Percentiles rank a stretch among this genome's conserved stretches.
phyloP scores from a whole-genome alignment of 2,888 invertebrate species.

The Coecobrya sp. region DNA sequence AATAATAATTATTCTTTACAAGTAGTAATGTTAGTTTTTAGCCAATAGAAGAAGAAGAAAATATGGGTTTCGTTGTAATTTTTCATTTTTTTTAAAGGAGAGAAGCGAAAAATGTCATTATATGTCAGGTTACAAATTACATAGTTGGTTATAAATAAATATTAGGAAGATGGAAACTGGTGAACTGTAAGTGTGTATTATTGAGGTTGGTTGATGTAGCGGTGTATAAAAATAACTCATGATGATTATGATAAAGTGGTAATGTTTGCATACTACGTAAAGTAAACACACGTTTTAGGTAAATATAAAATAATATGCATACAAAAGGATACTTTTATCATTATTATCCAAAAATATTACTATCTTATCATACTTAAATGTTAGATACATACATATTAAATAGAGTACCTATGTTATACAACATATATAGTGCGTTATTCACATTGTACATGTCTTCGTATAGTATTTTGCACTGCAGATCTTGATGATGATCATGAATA shows the following conservation, averaged over 20 bases:
- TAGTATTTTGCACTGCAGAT: constrained; percentile 49
- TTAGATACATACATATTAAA: not conserved
- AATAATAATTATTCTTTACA: not conserved
- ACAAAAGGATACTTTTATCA: constrained; percentile 44
- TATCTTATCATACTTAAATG: constrained; percentile 49
- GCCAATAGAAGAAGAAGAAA: not conserved
- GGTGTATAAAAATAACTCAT: constrained; percentile 20
- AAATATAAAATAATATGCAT: constrained; percentile 17
- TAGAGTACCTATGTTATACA: not conserved
- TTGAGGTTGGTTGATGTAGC: constrained; percentile 16
- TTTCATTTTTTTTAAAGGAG: constrained; percentile 22
- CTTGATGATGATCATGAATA: constrained; percentile 33
- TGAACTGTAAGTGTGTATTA: constrained; percentile 6
- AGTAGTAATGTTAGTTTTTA: not conserved
- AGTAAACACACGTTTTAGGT: constrained; percentile 30
- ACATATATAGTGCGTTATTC: not conserved
- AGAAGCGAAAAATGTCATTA: not conserved
- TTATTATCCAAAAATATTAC: constrained; percentile 41
- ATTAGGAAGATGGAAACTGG: not conserved
- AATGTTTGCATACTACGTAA: constrained; percentile 36
- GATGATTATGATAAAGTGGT: not conserved
- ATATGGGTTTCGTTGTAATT: constrained; percentile 1
- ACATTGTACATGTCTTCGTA: constrained; percentile 2
- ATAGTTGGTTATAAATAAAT: constrained; percentile 8
- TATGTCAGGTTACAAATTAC: constrained; percentile 21